Base-by-base conservation (phyloP, 2,888 invertebrate species). In the Leptinotarsa rubiginosa region DNA sequence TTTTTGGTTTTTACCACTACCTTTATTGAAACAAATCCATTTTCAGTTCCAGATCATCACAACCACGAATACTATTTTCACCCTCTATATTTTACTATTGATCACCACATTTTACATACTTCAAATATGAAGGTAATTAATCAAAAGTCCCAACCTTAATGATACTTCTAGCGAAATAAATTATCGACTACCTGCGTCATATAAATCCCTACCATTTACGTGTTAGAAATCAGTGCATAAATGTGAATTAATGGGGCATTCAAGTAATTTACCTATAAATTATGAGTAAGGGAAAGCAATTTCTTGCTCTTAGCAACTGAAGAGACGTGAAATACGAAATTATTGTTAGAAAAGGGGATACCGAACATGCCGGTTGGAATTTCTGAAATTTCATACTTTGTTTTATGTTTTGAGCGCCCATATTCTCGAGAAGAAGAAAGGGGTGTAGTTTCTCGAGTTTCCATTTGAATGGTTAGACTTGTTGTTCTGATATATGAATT, bases 201-300 rank as follows among this genome's bases (percentile, higher is more conserved):
- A 77, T 77, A 77, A 75, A 75, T 77, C 64, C 65, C 47, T 20
- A 72, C 31, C 73, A 72, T 73, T 75, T 76, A 76, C 75, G 74
- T 74, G 83, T 80, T 80, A 77, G 77, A 74, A 80, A 80, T 77
- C 80, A 79, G 72, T 76, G 77, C 81, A 83, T 85, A 85, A 86
- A 82, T 83, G 78, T 81, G 83, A 86, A 86, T 85, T 85, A 86
- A 86, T 86, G 86, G 85, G 85, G 84, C 79, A 85, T 85, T 85
- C 84, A 83, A 84, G 86, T 80, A 85, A 86, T 86, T 85, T 84
- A 82, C 82, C 84, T 85, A 84, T 86, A 85, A 86, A 83, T 86
- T 86, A 86, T 85, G 83, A 80, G 79, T 73, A 69, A 79, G 80
- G 79, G 79, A 76, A 72, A 73, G 75, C 73, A 80, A 79, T 81